Evolutionary conservation across 1,140 invertebrate genomes (phyloP), one percentile per base, ranked within the genome.

Genomic region (Procambarus clarkii): DNA sequence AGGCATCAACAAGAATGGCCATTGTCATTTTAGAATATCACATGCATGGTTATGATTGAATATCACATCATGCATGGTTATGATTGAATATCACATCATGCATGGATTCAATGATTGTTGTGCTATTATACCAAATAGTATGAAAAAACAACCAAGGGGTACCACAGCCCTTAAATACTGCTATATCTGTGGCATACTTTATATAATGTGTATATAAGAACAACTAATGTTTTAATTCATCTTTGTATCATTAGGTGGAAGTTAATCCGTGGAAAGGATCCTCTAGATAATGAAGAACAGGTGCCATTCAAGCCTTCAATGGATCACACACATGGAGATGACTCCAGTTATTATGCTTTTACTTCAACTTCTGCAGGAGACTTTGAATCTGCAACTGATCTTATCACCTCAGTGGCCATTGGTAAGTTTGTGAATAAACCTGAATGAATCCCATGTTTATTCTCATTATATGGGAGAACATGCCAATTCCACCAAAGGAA

Each of bases 261-360:
- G 11, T 34, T 91, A 15, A 2, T 79, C 8, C 89, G 89, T 48
- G 74, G 71, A 21, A 46, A 64, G 44, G 82, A 91, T 34, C 8
- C 76, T 0, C 1, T 80, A 4, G 74, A 69, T 74, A 91, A 91
- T 34, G 45, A 24, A 1, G 74, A 85, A 46, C 89, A 91, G 58
- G 1, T n/a, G 21, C 21, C 77, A 3, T 91, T 81, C 58, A 58
- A 50, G 46, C 82, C 89, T 15, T 34, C 8, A 11, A 1, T 64
- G n/a, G 89, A 91, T 71, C 89, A 91, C 45, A 91, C 89, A 8
- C 44, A 64, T 44, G 58, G 46, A 24, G 58, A 91, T 60, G 48
- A 24, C 18, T 34, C 34, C 5, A 79, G 89, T 50, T 85, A 79
- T 45, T 85, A 69, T n/a, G 69, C 74, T n/a, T 91, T 85, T 44